Percentiles rank a stretch among this genome's conserved stretches.
These are phyloP conservation scores for Heteromyza rotundicornis DNA, from an alignment of 2,888 invertebrate genomes.

Conservation along the genomic window DNA sequence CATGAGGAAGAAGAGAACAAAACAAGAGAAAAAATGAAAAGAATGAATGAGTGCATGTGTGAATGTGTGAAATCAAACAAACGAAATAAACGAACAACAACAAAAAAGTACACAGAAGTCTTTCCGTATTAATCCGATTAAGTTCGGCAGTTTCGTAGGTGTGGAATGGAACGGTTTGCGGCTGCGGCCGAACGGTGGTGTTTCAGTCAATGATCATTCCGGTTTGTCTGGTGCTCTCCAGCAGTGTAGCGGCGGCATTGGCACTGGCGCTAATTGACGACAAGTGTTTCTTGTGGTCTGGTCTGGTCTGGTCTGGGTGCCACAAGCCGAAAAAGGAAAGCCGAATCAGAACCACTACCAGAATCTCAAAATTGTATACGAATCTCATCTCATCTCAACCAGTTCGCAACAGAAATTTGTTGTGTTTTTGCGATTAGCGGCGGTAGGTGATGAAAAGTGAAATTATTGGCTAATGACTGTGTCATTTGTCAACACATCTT, in stretches of 20 bases:
- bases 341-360: neutral
- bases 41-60: constrained; percentile 20
- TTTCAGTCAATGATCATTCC: neutral
- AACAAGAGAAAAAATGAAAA: constrained; percentile 21
- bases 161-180: neutral
- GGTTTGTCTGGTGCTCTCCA: constrained; percentile 7
- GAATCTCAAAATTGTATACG: neutral
- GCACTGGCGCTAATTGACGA: constrained; percentile 1
- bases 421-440: constrained; percentile 5
- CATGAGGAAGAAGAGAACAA: constrained; percentile 18
- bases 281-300: too few species aligned
- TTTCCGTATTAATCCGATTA: constrained; percentile 14
- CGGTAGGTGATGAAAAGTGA: constrained; percentile 37
- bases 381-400: too few species aligned
- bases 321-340: constrained; percentile 14
- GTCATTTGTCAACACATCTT: constrained; percentile 19
- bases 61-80: constrained; percentile 9
- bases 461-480: constrained; percentile 41
- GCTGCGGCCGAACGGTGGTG: neutral
- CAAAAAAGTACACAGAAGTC: neutral
- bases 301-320: neutral
- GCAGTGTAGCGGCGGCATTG: neutral
- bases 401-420: too few species aligned
- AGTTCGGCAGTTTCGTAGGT: constrained; percentile 13
- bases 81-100: constrained; percentile 6